Evolutionary conservation across 2,888 invertebrate species (phyloP).

Genomic region (Flexamia atlantica): DNA sequence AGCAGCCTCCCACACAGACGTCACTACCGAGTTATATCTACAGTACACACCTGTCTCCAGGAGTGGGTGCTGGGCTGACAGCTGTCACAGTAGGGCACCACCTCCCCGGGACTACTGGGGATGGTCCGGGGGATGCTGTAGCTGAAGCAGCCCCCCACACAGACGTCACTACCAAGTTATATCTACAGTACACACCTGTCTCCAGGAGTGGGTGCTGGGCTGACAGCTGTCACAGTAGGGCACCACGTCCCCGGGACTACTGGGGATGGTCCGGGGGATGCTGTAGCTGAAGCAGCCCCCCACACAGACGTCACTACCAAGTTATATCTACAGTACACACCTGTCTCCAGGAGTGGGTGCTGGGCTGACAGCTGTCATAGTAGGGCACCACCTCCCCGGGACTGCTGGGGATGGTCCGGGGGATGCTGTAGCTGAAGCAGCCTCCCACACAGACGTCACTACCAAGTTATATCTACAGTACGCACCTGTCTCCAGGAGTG

Average conservation of each 20-base stretch:
- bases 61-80: slow-evolving; percentile 81
- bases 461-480: too few relatives aligned
- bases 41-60: slow-evolving; percentile 79
- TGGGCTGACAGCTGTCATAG: slow-evolving; percentile 77
- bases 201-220: slow-evolving; percentile 81
- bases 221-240: slow-evolving; percentile 86
- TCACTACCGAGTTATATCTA: slow-evolving; percentile 74
- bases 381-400: too few relatives aligned
- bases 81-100: slow-evolving; percentile 83
- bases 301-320: slow-evolving; percentile 84
- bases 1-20: slow-evolving; percentile 84
- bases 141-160: slow-evolving; percentile 84
- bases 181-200: slow-evolving; percentile 76
- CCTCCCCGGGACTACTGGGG: slow-evolving; percentile 81
- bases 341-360: slow-evolving; percentile 81
- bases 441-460: too few relatives aligned
- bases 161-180: slow-evolving; percentile 82
- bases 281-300: slow-evolving; percentile 85
- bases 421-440: slow-evolving; percentile 82
- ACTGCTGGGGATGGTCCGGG: slow-evolving; percentile 80
- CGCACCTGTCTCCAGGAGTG: slow-evolving; percentile 81
- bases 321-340: slow-evolving; percentile 74
- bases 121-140: slow-evolving; percentile 83
- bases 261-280: slow-evolving; percentile 82
- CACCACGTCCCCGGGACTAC: slow-evolving; percentile 80